Evolutionary conservation across 2,797 vertebrate genomes (phyloP).

Genomic region (Garrulus glandarius): DNA sequence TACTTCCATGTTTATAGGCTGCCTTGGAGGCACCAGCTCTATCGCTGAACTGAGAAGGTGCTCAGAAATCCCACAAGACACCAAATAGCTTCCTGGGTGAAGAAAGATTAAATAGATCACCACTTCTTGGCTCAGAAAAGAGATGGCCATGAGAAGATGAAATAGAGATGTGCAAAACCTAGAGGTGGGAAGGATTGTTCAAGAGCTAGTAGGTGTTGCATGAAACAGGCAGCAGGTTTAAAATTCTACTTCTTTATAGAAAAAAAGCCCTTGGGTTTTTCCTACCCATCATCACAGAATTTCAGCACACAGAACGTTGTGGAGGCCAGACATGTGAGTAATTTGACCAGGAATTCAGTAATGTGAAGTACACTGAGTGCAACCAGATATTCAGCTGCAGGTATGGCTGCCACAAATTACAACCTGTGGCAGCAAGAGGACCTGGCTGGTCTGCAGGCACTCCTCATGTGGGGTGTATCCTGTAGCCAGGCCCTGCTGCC

Average conservation of each 20-base stretch:
- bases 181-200: background rate
- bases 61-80: background rate
- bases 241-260: background rate
- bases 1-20: background rate
- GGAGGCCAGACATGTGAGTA: background rate
- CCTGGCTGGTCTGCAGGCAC: background rate
- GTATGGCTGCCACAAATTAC: accelerated
- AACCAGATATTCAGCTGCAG: background rate
- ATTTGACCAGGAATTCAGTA: background rate
- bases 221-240: background rate
- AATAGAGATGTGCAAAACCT: background rate
- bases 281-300: background rate
- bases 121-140: background rate
- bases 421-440: background rate
- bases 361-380: background rate
- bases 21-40: background rate
- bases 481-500: background rate
- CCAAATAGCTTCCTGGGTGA: background rate
- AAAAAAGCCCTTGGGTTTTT: background rate
- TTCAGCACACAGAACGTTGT: background rate
- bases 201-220: background rate
- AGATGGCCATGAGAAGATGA: background rate
- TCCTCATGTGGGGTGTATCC: accelerated
- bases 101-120: background rate
- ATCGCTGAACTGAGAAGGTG: background rate